Percentiles rank a stretch among this genome's conserved stretches.
Evolutionary conservation across 1,140 invertebrate species (phyloP).

Genomic region (Parapsyche elsis): DNA sequence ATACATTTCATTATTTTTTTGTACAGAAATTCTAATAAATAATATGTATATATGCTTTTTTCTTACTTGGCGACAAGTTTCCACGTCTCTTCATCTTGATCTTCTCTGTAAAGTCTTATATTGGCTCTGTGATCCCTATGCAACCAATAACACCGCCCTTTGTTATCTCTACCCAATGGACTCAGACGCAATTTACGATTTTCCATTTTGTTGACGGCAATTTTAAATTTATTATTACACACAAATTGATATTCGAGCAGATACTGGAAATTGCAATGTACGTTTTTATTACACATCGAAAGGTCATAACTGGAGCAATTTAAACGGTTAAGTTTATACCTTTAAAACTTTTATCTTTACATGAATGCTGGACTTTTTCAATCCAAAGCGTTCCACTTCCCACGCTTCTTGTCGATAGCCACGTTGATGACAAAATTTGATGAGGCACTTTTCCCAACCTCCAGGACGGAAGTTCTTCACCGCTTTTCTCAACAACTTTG

Average conservation of each 20-base stretch:
- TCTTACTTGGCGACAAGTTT: slow-evolving; percentile 87
- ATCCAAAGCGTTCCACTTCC: slow-evolving; percentile 96
- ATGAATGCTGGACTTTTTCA: slow-evolving; percentile 88
- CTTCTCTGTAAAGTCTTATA: slow-evolving; percentile 92
- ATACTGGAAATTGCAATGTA: slow-evolving; percentile 70
- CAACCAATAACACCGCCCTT: slow-evolving; percentile 93
- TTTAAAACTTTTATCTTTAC: slow-evolving; percentile 92
- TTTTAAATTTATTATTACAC: slow-evolving; percentile 92
- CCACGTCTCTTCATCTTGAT: slow-evolving; percentile 96
- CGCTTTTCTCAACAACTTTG: slow-evolving; percentile 89
- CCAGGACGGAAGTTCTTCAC: slow-evolving; percentile 86
- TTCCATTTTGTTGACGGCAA: slow-evolving; percentile 85
- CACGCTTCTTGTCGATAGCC: slow-evolving; percentile 89
- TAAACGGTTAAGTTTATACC: slow-evolving; percentile 60
- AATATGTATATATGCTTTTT: background rate
- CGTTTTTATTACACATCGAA: slow-evolving; percentile 20
- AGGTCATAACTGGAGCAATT: background rate
- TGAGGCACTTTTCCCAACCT: slow-evolving; percentile 89
- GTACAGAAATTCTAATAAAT: too few species aligned
- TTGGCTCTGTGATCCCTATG: slow-evolving; percentile 90
- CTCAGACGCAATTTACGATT: slow-evolving; percentile 83
- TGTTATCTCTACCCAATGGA: slow-evolving; percentile 90
- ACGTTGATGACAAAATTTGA: slow-evolving; percentile 92
- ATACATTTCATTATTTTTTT: background rate
- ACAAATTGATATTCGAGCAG: slow-evolving; percentile 96